A percentile compares a stretch with the other conserved stretches of the same genome.
These are phyloP conservation scores for Hystrix cristata DNA, from an alignment of 2,113 vertebrate genomes.

Conservation along the genomic window DNA sequence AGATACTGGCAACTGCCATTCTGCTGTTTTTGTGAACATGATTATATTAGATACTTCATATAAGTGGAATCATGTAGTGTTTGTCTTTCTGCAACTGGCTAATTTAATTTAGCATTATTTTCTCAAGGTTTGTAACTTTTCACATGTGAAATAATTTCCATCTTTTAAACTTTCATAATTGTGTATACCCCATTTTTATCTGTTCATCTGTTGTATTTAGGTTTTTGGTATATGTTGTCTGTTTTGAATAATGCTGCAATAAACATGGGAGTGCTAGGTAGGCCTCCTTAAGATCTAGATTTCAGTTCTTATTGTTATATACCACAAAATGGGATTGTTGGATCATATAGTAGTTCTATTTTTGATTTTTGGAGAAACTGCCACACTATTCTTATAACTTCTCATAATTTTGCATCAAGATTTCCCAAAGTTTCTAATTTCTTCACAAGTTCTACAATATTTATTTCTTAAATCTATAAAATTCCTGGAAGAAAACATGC, in stretches of 20 bases:
- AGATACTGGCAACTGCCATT: not conserved
- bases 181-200: not conserved
- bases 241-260: not conserved
- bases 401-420: not conserved
- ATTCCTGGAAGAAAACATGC: not conserved
- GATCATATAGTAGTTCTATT: not conserved
- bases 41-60: not conserved
- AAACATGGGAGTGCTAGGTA: not conserved
- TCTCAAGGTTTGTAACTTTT: not conserved
- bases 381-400: not conserved
- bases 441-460: not conserved
- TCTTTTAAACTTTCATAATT: not conserved
- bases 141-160: not conserved
- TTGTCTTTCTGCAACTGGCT: not conserved
- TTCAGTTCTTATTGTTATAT: not conserved
- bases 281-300: not conserved
- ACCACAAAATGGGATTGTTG: not conserved
- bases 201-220: not conserved
- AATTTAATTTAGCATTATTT: not conserved
- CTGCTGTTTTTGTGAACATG: not conserved
- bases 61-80: not conserved
- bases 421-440: not conserved
- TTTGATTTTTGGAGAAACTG: not conserved
- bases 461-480: not conserved
- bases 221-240: not conserved